Evolutionary conservation across 2,797 vertebrate genomes (phyloP), one percentile per base, ranked within the genome.

Genomic region (Chlorospingus semifuscus): DNA sequence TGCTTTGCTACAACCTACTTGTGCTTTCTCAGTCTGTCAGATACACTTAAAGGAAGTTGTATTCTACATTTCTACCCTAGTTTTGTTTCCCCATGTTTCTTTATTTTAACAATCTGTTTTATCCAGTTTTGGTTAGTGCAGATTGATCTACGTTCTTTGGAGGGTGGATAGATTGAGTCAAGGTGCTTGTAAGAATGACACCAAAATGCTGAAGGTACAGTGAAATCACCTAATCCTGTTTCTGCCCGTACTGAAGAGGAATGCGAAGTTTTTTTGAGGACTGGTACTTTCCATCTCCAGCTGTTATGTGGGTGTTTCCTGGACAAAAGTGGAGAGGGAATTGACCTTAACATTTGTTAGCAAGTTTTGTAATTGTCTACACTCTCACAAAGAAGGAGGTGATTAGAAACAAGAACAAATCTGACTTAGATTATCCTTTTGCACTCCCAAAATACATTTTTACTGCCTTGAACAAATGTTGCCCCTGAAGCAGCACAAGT

Each of bases 381-480:
- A 11, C 41, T 83, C 46, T 84, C 30, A 44, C 47, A n/a, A 57
- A 89, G 56, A 70, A 78, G 83, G 72, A 94, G 77, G 46, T 42
- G 89, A 89, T 87, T 74, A 89, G 90, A 87, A 83, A 68, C 42
- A 93, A 89, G 94, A 94, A 80, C 27, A 85, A 90, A 80, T 69
- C 46, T 69, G 78, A 76, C 19, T 85, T 91, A 77, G 81, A 60
- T 89, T 93, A 89, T 82, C 72, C 53, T 46, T 90, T 83, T 65
- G n/a, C 53, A 49, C 49, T 92, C 61, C 68, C 42, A 77, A 87
- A 93, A 93, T 69, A 74, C 42, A 32, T 83, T 87, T 87, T 93
- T 75, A 44, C 68, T 91, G 89, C 75, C 76, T 92, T 80, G 64
- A 91, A 92, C 64, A 89, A 95, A 80, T 72, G 75, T 83, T 85